Conservation (phyloP, 64 coral and sea anemone species). For the Catalaphyllia jardinei region DNA sequence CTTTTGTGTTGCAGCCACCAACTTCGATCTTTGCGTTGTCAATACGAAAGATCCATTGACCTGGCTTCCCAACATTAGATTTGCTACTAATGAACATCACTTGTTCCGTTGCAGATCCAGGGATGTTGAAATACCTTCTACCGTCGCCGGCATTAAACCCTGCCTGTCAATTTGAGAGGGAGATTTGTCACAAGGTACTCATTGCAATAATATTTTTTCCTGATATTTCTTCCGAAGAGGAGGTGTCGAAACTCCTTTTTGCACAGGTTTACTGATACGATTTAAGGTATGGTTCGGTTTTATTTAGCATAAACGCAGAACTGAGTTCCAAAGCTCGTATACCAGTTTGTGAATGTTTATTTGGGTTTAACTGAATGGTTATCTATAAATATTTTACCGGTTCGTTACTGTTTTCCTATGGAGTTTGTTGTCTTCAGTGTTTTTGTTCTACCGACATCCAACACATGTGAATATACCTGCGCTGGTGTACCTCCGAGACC, state of each 20-base stretch:
- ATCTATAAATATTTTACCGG: no score
- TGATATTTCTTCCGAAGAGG: no score
- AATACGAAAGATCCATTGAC: conserved; percentile 57
- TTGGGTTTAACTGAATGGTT: no score
- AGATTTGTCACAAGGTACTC: no score
- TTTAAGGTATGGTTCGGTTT: no score
- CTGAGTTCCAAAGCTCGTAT: no score
- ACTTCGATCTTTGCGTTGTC: conserved; percentile 44
- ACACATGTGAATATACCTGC: not conserved
- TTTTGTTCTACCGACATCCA: not conserved
- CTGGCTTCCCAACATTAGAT: conserved; percentile 47
- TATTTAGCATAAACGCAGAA: no score
- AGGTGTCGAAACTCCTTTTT: no score
- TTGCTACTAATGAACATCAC: conserved; percentile 13
- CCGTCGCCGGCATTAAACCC: conserved; percentile 33
- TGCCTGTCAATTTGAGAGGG: not conserved
- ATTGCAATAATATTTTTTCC: no score
- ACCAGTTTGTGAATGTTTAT: no score
- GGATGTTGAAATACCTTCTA: conserved; percentile 19
- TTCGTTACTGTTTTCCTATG: no score
- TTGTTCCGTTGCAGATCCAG: conserved; percentile 32
- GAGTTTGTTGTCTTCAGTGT: not conserved
- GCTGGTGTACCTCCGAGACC: conserved; percentile 19
- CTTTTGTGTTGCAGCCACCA: conserved; percentile 57
- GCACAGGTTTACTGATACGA: no score